phyloP scores from a whole-genome alignment of 2,113 vertebrate species.

The Oryzias javanicus region DNA sequence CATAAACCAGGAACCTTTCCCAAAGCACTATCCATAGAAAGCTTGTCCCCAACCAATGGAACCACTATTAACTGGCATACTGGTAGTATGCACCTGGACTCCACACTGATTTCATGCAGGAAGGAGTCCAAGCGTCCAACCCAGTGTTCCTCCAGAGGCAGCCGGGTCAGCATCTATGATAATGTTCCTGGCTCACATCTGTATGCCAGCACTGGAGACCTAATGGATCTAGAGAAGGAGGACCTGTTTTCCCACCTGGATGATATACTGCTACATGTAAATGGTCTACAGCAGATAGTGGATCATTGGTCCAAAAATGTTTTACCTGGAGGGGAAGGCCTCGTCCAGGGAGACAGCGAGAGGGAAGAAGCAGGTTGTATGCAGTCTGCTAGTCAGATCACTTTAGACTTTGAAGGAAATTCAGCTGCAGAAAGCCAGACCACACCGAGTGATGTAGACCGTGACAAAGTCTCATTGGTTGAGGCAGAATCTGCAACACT shows the following conservation, averaged over 20 bases:
- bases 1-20: constrained; percentile 98
- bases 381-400: constrained; percentile 81
- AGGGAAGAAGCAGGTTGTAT: constrained; percentile 60
- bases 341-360: constrained; percentile 51
- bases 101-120: constrained; percentile 60
- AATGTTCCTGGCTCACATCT: constrained; percentile 94
- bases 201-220: constrained; percentile 94
- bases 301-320: constrained; percentile 90
- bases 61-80: constrained; percentile 83
- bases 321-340: constrained; percentile 77
- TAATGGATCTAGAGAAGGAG: constrained; percentile 91
- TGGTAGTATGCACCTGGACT: constrained; percentile 78
- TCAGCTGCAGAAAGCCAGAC: constrained; percentile 86
- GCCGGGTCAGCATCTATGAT: constrained; percentile 84
- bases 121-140: constrained; percentile 77
- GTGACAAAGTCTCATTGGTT: constrained; percentile 85
- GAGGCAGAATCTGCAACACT: constrained; percentile 83
- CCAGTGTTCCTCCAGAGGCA: constrained; percentile 84
- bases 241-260: constrained; percentile 90
- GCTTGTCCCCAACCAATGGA: constrained; percentile 84
- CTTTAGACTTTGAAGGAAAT: constrained; percentile 89
- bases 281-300: constrained; percentile 88
- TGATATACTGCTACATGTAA: constrained; percentile 91
- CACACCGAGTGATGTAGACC: constrained; percentile 84
- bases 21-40: constrained; percentile 96